A percentile compares a stretch with the other conserved stretches of the same genome.
phyloP scores from a whole-genome alignment of 2,888 invertebrate genomes.

The Dioctria rufipes region DNA sequence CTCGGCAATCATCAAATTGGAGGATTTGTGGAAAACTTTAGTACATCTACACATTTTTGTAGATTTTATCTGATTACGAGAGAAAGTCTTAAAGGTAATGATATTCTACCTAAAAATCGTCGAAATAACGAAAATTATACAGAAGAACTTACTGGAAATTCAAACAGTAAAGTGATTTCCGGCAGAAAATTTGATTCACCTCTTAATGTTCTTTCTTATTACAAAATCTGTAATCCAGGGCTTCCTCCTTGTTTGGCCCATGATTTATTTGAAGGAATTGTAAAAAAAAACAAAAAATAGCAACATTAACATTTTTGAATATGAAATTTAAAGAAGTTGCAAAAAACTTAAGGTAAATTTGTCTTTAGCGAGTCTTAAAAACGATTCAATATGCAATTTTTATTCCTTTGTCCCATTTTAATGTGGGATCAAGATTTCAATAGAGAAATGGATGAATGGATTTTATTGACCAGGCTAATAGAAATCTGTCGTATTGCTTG shows the following conservation, averaged over 20 bases:
- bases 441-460: conserved; percentile 55
- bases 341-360: conserved; percentile 54
- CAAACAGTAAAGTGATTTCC: background rate
- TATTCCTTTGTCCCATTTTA: conserved; percentile 54
- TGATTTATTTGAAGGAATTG: conserved; percentile 49
- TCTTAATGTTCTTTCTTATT: conserved; percentile 45
- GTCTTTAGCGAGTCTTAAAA: conserved; percentile 52
- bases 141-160: background rate
- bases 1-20: conserved; percentile 59
- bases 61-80: conserved; percentile 53
- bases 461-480: background rate
- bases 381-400: conserved; percentile 49
- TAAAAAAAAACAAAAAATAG: conserved; percentile 43
- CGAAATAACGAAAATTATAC: background rate
- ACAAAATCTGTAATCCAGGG: conserved; percentile 50
- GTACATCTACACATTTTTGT: conserved; percentile 55
- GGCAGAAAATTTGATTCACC: conserved; percentile 51
- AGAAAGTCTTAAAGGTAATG: conserved; percentile 10
- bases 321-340: conserved; percentile 51
- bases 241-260: conserved; percentile 55
- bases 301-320: conserved; percentile 54
- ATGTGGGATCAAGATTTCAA: conserved; percentile 43
- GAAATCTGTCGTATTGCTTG: too few species aligned
- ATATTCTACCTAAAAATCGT: background rate
- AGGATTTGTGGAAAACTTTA: conserved; percentile 60